A percentile compares a stretch with the other conserved stretches of the same genome.
phyloP scores from a whole-genome alignment of 2,888 invertebrate species.

The Brachyptera putata region DNA sequence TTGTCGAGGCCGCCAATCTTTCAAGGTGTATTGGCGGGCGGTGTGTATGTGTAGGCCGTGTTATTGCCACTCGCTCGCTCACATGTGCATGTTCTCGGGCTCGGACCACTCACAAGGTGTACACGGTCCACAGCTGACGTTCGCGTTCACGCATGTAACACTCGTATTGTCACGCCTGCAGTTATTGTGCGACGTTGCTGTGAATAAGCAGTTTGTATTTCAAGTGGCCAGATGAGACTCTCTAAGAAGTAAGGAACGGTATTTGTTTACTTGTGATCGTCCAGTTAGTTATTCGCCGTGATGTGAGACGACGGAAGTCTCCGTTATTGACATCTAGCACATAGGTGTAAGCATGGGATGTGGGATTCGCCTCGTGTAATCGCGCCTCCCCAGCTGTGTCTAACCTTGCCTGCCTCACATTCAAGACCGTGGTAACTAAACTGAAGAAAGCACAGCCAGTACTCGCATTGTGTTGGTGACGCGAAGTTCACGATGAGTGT shows the following conservation, averaged over 20 bases:
- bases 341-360: slow-evolving; percentile 1
- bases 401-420: too few species aligned
- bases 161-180: slow-evolving; percentile 35
- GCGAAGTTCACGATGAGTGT: slow-evolving; percentile 8
- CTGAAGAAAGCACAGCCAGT: slow-evolving; percentile 6
- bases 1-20: slow-evolving; percentile 10
- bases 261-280: too few species aligned
- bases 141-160: background rate
- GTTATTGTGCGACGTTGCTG: slow-evolving; percentile 30
- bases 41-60: background rate
- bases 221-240: too few species aligned
- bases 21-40: slow-evolving; percentile 18
- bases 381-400: slow-evolving; percentile 16
- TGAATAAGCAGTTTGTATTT: slow-evolving; percentile 29
- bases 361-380: slow-evolving; percentile 22
- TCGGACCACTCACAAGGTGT: background rate
- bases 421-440: slow-evolving; percentile 5
- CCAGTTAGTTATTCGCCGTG: slow-evolving; percentile 21
- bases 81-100: background rate
- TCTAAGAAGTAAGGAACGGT: too few species aligned
- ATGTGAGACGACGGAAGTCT: slow-evolving; percentile 32
- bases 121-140: background rate
- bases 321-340: slow-evolving; percentile 20
- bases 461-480: background rate
- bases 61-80: background rate